These are phyloP conservation scores for Trachelus tabidus DNA, from an alignment of 2,888 invertebrate species.

Conservation along the genomic window DNA sequence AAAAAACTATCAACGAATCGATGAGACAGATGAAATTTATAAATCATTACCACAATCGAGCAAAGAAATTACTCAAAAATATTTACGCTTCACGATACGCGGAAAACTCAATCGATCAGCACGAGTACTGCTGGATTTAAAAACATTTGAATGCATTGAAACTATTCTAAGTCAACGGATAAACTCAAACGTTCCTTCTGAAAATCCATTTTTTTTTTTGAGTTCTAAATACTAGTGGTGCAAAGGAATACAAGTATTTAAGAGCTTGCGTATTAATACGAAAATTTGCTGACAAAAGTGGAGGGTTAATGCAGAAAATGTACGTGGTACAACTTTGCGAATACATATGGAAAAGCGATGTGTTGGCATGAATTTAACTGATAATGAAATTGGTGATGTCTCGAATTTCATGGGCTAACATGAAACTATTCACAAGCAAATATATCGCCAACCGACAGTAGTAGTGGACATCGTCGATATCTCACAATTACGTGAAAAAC, in stretches of 20 bases:
- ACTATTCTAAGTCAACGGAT: slow-evolving; percentile 10
- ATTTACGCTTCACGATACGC: slow-evolving; percentile 33
- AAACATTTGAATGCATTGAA: slow-evolving; percentile 14
- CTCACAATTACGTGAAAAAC: slow-evolving; percentile 33
- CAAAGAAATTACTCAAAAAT: slow-evolving; percentile 28
- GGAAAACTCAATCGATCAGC: slow-evolving; percentile 35
- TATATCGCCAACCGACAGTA: slow-evolving; percentile 34
- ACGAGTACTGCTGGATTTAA: slow-evolving; percentile 24
- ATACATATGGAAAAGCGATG: slow-evolving; percentile 38
- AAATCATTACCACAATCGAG: slow-evolving; percentile 21
- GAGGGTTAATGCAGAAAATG: slow-evolving; percentile 26
- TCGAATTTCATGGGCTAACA: slow-evolving; percentile 41
- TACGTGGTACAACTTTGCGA: slow-evolving; percentile 30
- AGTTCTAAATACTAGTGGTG: not conserved
- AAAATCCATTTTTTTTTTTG: slow-evolving; percentile 20
- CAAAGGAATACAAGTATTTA: slow-evolving; percentile 14
- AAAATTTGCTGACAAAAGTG: slow-evolving; percentile 32
- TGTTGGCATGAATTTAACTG: slow-evolving; percentile 28
- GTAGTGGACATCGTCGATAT: slow-evolving; percentile 37
- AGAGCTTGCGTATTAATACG: slow-evolving; percentile 32
- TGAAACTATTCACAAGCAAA: slow-evolving; percentile 35
- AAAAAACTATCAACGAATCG: slow-evolving; percentile 24
- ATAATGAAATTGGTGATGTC: slow-evolving; percentile 33
- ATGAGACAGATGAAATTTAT: slow-evolving; percentile 20
- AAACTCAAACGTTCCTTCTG: slow-evolving; percentile 3